These are phyloP conservation scores for Danaus plexippus DNA, from an alignment of 1,140 invertebrate species.

Conservation along the genomic window DNA sequence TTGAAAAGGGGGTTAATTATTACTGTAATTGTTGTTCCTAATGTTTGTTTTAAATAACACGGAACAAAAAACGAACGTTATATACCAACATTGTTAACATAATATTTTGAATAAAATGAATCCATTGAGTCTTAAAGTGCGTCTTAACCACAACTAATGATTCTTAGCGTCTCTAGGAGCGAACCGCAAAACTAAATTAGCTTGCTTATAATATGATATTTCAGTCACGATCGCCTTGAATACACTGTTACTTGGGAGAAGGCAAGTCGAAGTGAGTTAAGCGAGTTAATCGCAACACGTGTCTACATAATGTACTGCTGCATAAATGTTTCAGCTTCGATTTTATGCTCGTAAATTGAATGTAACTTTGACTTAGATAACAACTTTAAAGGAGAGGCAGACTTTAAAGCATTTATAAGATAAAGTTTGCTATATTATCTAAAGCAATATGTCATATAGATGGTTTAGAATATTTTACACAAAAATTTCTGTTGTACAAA, in stretches of 20 bases:
- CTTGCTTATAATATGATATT: conserved; percentile 49
- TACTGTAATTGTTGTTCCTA: background rate
- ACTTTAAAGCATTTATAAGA: too few relatives aligned
- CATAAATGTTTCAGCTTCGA: conserved; percentile 32
- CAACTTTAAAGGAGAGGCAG: too few relatives aligned
- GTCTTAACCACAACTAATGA: conserved; percentile 14
- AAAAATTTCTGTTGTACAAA: too few relatives aligned
- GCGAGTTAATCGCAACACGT: conserved; percentile 54
- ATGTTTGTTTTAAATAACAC: background rate
- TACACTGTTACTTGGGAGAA: conserved; percentile 31
- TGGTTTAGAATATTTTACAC: too few relatives aligned
- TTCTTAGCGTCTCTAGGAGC: conserved; percentile 10
- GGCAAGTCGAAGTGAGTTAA: conserved; percentile 34
- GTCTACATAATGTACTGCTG: conserved; percentile 36
- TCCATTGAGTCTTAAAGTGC: background rate
- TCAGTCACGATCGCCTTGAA: conserved; percentile 50
- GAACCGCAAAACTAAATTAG: conserved; percentile 37
- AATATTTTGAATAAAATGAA: too few relatives aligned
- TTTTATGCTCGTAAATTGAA: conserved; percentile 15
- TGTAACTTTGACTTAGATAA: conserved; percentile 1
- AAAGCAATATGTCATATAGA: too few relatives aligned
- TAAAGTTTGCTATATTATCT: too few relatives aligned
- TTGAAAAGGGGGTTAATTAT: too few relatives aligned
- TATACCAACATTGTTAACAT: too few relatives aligned
- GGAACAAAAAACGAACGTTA: too few relatives aligned